Evolutionary conservation across 2,888 invertebrate species (phyloP), one percentile per base, ranked within the genome.

Genomic region (Pachycephus smyrnensis): DNA sequence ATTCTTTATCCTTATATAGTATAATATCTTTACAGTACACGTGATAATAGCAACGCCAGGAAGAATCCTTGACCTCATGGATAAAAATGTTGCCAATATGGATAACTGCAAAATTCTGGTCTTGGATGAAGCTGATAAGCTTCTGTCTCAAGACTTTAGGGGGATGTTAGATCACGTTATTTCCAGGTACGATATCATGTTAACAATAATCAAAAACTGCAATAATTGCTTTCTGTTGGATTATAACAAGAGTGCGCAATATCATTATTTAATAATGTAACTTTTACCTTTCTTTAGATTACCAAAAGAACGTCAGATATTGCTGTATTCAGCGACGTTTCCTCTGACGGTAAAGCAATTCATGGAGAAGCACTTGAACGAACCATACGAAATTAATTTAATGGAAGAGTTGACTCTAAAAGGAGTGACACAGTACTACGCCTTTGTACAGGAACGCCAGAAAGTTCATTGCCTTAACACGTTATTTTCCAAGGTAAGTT

Each of bases 391-490:
- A 93, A 99, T 99, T 89, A 99, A 99, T 93, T 94, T 99, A 90
- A 99, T 99, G 99, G 99, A 99, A 91, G 99, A 99, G 92, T 94
- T 99, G 89, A 99, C 99, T 83, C 93, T 99, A 83, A 99, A 99
- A 92, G 99, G 99, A 92, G 99, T 99, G 85, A 99, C 99, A 89
- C 99, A 99, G 93, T 99, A 99, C 94, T 99, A 99, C 93, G 99
- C 99, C 90, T 99, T 99, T 94, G 99, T 99, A 83, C 99, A 99
- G 93, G 99, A 99, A 93, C 96, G 98, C 91, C 99, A 99, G 93
- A 99, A 99, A 94, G 99, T 99, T 87, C 99, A 99, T 93, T 99
- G 99, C 93, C 94, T 99, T 92, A 99, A 99, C 94, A 99, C 99
- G 89, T 94, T 99, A 88, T 99, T 99, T 94, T 98, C 99, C 86